phyloP scores from a whole-genome alignment of 2,113 vertebrate genomes.

The Charadrius vociferus region DNA sequence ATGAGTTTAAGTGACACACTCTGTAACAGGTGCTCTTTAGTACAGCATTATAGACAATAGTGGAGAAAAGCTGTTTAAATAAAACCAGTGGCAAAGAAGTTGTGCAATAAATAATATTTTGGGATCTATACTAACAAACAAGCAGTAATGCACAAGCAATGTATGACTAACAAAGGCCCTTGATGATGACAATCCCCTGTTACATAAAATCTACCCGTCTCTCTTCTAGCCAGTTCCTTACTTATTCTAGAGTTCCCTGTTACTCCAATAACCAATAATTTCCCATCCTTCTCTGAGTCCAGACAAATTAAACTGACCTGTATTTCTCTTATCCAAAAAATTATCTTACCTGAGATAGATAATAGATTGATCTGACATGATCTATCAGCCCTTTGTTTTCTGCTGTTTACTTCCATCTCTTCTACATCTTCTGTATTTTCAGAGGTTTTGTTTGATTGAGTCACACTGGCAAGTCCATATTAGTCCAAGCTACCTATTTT shows the following conservation, averaged over 20 bases:
- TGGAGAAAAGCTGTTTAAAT: neutral
- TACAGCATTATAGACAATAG: neutral
- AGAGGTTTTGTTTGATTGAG: neutral
- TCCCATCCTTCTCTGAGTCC: neutral
- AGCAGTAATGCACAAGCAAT: neutral
- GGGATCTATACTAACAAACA: neutral
- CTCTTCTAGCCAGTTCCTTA: neutral
- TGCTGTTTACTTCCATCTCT: neutral
- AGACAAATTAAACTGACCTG: neutral
- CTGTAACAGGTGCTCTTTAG: neutral
- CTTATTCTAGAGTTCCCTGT: neutral
- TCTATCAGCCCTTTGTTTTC: neutral
- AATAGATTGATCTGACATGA: neutral
- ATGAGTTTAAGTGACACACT: neutral
- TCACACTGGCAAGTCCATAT: neutral
- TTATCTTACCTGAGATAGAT: neutral
- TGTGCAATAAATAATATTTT: neutral
- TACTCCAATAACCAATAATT: neutral
- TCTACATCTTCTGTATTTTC: neutral
- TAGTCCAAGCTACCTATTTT: neutral
- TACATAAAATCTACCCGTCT: neutral
- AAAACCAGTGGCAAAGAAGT: neutral
- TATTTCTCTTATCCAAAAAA: neutral
- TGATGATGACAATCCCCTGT: neutral
- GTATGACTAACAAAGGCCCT: neutral